A percentile compares a stretch with the other conserved stretches of the same genome.
Evolutionary conservation across 2,888 invertebrate genomes (phyloP).

Genomic region (Meloe dianella): DNA sequence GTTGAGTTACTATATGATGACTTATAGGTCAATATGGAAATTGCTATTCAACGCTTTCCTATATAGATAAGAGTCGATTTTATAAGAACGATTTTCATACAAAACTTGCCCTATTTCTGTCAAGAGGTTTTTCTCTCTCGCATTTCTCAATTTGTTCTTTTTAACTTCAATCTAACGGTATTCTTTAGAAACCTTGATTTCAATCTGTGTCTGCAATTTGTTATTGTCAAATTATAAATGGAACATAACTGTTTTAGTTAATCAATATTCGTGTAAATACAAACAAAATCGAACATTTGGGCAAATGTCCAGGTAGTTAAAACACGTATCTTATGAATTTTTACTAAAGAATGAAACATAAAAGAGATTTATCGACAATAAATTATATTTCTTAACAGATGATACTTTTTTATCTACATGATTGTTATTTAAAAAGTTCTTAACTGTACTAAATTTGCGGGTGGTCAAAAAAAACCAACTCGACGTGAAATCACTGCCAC

Average conservation of each 20-base stretch:
- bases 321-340: not conserved
- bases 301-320: not conserved
- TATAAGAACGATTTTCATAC: not conserved
- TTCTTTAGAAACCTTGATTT: not conserved
- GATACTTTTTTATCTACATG: no score
- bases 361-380: not conserved
- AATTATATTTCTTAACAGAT: no score
- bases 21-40: not conserved
- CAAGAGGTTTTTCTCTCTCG: not conserved
- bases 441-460: no score
- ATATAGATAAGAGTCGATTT: not conserved
- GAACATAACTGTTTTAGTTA: not conserved
- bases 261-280: not conserved
- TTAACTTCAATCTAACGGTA: not conserved
- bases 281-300: not conserved
- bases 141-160: no score
- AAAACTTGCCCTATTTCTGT: not conserved
- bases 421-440: no score
- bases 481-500: no score
- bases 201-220: not conserved
- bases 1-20: not conserved
- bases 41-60: not conserved
- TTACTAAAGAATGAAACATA: not conserved
- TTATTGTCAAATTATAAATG: not conserved
- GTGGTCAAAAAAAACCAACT: no score